Conservation (phyloP, 2,113 vertebrate genomes). For the Asarcornis scutulata region DNA sequence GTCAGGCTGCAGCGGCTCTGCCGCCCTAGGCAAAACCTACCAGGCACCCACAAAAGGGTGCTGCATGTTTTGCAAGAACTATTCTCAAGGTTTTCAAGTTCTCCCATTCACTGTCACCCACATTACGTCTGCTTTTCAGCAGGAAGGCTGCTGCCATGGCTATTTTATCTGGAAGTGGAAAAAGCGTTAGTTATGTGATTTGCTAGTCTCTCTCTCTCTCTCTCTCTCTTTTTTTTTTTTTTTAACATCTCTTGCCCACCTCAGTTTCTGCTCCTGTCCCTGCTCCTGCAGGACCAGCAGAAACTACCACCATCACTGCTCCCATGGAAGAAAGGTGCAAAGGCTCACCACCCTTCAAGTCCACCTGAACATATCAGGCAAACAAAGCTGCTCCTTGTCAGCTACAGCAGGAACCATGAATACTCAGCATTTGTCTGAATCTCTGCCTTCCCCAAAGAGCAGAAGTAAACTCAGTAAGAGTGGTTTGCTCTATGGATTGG, state of each 20-base stretch:
- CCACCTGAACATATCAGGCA: neutral
- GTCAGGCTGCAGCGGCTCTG: neutral
- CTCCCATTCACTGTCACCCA: conserved; percentile 13
- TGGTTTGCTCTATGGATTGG: neutral
- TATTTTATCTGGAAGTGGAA: neutral
- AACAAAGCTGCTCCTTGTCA: neutral
- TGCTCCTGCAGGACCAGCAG: neutral
- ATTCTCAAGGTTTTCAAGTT: neutral
- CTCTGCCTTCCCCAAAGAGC: neutral
- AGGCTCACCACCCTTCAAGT: neutral
- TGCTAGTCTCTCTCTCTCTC: neutral
- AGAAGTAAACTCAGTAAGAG: neutral
- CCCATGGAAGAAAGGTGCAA: neutral
- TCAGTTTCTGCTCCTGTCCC: neutral
- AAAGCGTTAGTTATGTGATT: neutral
- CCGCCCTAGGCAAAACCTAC: neutral
- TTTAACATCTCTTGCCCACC: neutral
- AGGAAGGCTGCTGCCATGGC: neutral
- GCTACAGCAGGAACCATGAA: neutral
- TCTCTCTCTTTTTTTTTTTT: too few relatives aligned
- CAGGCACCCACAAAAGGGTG: neutral
- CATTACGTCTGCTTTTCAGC: neutral
- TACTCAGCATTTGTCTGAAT: neutral
- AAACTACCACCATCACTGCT: neutral
- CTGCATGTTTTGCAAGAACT: neutral